phyloP scores from a whole-genome alignment of 2,888 invertebrate species.

The Diplazon laetatorius region DNA sequence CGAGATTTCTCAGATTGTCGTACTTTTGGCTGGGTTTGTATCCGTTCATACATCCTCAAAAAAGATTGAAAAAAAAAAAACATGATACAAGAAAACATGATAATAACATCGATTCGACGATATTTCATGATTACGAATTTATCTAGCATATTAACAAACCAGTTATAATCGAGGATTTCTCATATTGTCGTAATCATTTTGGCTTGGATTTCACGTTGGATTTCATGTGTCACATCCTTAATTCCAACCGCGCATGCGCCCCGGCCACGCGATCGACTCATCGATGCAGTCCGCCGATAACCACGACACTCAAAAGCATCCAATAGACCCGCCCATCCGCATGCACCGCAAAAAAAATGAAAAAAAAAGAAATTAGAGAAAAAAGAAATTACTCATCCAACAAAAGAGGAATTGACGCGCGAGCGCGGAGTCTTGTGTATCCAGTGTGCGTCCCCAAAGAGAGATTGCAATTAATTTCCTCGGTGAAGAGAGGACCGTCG shows the following conservation, averaged over 20 bases:
- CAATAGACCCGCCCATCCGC: not conserved
- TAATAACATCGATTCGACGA: too few species aligned
- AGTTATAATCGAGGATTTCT: too few species aligned
- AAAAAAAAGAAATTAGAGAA: not conserved
- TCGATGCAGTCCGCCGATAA: conserved; percentile 21
- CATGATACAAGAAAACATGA: too few species aligned
- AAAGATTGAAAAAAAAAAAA: too few species aligned
- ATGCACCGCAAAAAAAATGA: not conserved
- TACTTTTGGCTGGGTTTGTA: too few species aligned
- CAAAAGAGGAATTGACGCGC: conserved; percentile 13
- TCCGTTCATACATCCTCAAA: too few species aligned
- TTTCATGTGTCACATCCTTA: not conserved
- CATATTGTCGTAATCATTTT: too few species aligned
- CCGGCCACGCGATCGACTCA: conserved; percentile 1
- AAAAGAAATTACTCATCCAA: conserved; percentile 10
- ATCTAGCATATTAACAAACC: too few species aligned
- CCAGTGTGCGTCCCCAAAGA: not conserved
- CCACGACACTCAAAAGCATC: conserved; percentile 2
- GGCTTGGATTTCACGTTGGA: too few species aligned
- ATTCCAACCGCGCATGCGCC: not conserved
- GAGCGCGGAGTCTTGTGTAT: conserved; percentile 8
- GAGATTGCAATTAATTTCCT: conserved; percentile 36
- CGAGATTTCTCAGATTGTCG: too few species aligned
- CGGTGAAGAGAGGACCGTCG: conserved; percentile 1
- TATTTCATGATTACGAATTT: too few species aligned